These are phyloP conservation scores for Leuciscus idus DNA, from an alignment of 2,113 vertebrate species.

Conservation along the genomic window DNA sequence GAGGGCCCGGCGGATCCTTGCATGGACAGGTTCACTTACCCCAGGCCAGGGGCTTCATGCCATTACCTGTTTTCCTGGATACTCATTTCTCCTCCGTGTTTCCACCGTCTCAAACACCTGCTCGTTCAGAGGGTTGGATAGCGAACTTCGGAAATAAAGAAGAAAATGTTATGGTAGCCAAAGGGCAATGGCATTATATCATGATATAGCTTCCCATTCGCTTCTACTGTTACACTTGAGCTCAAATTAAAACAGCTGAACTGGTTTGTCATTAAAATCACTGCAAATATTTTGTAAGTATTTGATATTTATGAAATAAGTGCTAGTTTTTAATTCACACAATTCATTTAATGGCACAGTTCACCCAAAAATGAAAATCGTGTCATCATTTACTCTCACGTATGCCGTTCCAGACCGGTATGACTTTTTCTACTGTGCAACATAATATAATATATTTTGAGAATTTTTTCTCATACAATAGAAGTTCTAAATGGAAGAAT, in stretches of 20 bases:
- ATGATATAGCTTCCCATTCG: not conserved
- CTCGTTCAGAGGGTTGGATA: not conserved
- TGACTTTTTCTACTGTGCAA: not conserved
- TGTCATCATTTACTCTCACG: not conserved
- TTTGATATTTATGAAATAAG: no score
- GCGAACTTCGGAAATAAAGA: not conserved
- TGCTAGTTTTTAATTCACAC: not conserved
- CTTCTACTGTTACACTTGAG: not conserved
- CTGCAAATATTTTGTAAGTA: no score
- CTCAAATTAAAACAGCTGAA: not conserved
- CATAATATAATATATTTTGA: not conserved
- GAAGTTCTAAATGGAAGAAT: not conserved
- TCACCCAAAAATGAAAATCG: not conserved
- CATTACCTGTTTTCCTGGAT: not conserved
- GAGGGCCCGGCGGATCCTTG: not conserved
- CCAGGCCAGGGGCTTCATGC: not conserved
- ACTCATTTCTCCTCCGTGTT: not conserved
- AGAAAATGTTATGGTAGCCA: not conserved
- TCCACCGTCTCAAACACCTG: constrained; percentile 8
- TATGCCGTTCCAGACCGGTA: not conserved
- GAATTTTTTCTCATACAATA: not conserved
- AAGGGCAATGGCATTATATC: not conserved
- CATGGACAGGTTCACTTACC: constrained; percentile 1
- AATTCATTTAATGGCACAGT: not conserved
- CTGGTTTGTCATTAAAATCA: not conserved